These are phyloP conservation scores for Hetaerina titia DNA, from an alignment of 2,888 invertebrate species.

Conservation along the genomic window DNA sequence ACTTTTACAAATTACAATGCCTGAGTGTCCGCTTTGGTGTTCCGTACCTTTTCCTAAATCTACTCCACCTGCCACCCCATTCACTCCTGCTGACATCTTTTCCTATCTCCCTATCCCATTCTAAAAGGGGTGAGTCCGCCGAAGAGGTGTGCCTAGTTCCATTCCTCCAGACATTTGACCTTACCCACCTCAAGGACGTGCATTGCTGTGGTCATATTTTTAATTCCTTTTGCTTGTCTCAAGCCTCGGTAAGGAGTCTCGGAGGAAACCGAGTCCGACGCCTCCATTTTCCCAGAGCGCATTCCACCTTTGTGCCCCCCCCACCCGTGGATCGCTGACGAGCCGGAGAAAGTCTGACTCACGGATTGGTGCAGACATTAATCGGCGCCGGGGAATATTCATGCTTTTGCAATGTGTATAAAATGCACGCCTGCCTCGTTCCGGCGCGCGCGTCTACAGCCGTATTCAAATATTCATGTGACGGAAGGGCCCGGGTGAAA, in stretches of 20 bases:
- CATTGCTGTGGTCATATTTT: background rate
- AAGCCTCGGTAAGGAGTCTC: background rate
- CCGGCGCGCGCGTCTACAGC: background rate
- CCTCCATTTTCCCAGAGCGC: background rate
- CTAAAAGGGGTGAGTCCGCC: too few species aligned
- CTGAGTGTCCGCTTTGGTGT: too few species aligned
- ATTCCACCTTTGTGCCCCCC: background rate
- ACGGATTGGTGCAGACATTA: background rate
- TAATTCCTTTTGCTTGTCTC: background rate
- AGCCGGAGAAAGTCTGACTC: background rate
- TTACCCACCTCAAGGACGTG: too few species aligned
- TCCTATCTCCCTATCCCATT: too few species aligned
- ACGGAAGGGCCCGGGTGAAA: background rate
- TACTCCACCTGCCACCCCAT: too few species aligned
- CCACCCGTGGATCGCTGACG: background rate
- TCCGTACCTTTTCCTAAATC: too few species aligned
- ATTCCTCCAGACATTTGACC: too few species aligned
- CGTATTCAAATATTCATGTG: background rate
- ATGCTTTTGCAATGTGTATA: background rate
- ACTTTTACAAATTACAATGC: too few species aligned
- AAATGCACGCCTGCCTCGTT: background rate
- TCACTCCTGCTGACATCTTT: too few species aligned
- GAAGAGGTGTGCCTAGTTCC: too few species aligned
- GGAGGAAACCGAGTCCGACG: background rate
- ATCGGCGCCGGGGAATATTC: background rate